Base-by-base conservation (phyloP, 2,113 vertebrate genomes). In the Rhabdornis inornatus region DNA sequence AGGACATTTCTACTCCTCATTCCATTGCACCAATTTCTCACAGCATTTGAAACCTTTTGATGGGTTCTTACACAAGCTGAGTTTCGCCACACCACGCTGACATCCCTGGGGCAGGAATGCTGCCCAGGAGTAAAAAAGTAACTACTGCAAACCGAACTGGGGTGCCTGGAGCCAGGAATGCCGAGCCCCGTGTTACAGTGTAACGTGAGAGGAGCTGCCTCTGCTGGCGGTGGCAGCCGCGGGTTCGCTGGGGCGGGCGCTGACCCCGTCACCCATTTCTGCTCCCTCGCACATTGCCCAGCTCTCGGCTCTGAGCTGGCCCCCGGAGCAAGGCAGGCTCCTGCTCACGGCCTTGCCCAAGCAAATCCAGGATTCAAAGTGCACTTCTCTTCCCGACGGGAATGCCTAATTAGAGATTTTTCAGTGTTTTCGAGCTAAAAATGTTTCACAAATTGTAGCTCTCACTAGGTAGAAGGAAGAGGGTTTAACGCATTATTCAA, bases 201-300 rank as follows among this genome's bases (percentile, higher is more conserved):
- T 68, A 78, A 87, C 8, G 0, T 0, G 45, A 40, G 12, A 0
- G 5, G 31, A 65, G 44, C 35, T 1, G 16, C 57, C 9, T 0
- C 1, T 18, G 56, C 65, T 0, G 27, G 9, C 74, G 0, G 0
- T 0, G 1, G 2, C 0, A 18, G 1, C 24, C 0, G 15, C 31
- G 14, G 53, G 12, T 11, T 1, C 5, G 31, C 31, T 0, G 70
- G 7, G 39, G 5, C 64, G 6, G 59, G 63, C 5, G 19, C 3
- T 28, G 17, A n/a, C 30, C 45, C 50, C 0, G 0, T 52, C 28
- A 27, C 39, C 74, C 13, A 5, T 8, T 61, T 40, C 83, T 70
- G 45, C 25, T 17, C 1, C 0, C 24, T 13, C 6, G 1, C n/a
- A 8, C 55, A 0, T 0, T 1, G 18, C 0, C 22, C 50, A 2